A percentile compares a stretch with the other conserved stretches of the same genome.
These are phyloP conservation scores for Umimayanthus chanpuru DNA, from an alignment of 92 coral and sea anemone genomes.

Conservation along the genomic window DNA sequence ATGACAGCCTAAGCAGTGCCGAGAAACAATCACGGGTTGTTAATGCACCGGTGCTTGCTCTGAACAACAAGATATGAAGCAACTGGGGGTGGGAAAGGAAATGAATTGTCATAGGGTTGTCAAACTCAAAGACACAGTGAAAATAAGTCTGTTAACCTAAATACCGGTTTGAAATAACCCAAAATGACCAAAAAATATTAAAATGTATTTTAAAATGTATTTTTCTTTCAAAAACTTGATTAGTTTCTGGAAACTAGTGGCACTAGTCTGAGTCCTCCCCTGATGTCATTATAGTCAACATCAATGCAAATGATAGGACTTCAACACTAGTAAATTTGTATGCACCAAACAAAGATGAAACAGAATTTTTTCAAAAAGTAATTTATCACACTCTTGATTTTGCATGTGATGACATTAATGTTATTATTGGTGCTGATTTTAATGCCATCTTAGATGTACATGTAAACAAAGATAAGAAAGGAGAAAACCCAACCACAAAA, in stretches of 20 bases:
- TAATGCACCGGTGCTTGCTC: constrained; percentile 8
- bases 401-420: too few species aligned
- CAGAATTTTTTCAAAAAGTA: too few species aligned
- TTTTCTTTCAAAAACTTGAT: constrained; percentile 21
- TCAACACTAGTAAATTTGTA: too few species aligned
- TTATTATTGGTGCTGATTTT: too few species aligned
- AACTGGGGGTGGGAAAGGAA: neutral
- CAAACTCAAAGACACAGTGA: neutral
- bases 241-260: too few species aligned
- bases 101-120: neutral
- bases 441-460: too few species aligned
- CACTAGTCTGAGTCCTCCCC: constrained; percentile 41
- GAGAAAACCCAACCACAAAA: too few species aligned
- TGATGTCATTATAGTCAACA: too few species aligned
- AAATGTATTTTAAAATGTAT: neutral
- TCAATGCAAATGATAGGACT: too few species aligned
- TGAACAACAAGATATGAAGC: neutral
- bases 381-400: too few species aligned
- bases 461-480: too few species aligned
- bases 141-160: neutral
- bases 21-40: neutral
- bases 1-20: neutral
- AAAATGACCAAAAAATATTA: neutral
- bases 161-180: neutral
- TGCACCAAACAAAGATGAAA: too few species aligned